Evolutionary conservation across 2,888 invertebrate genomes (phyloP), one percentile per base, ranked within the genome.

Genomic region (Leptinotarsa juncta): DNA sequence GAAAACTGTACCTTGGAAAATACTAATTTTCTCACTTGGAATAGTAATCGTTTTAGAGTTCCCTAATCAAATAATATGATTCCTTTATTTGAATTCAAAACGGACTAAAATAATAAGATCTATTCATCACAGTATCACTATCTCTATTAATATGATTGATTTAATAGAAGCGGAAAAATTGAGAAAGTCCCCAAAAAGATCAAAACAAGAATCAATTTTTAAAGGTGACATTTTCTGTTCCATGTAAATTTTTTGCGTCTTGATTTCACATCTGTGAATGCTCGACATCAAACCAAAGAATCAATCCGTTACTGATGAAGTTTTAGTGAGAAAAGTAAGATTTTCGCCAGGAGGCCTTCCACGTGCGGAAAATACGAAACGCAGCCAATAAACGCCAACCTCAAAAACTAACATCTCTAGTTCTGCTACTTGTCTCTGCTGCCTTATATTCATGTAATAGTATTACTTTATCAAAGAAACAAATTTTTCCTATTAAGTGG

Each of bases 381-480:
- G 70, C 75, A 74, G 76, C 71, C 74, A 55, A 71, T 67, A 67
- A 67, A 66, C 71, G 70, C 75, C 71, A 78, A 75, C 72, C 74
- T 65, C 72, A 71, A 72, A 55, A 67, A 68, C 68, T 55, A 68
- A 57, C 51, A 69, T 69, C 72, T 77, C 71, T 76, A 78, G 73
- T 73, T 76, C 75, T 74, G 78, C 80, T 77, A 78, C 77, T 77
- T 76, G 67, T 87, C 87, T 87, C 86, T 85, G 87, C 88, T 88
- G 88, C 88, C 88, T 88, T 88, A 88, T 85, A 82, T 81, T 83
- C 83, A 83, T 81, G 79, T 83, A 81, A 84, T 85, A 86, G 79
- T 84, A 83, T 78, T 81, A 78, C 75, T 65, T 60, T n/a, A 32
- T n/a, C 62, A 62, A 42, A 62, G 14, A 42, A 62, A 62, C 23